These are phyloP conservation scores for Drosophila crucigera DNA, from an alignment of 2,888 invertebrate species.

Conservation along the genomic window DNA sequence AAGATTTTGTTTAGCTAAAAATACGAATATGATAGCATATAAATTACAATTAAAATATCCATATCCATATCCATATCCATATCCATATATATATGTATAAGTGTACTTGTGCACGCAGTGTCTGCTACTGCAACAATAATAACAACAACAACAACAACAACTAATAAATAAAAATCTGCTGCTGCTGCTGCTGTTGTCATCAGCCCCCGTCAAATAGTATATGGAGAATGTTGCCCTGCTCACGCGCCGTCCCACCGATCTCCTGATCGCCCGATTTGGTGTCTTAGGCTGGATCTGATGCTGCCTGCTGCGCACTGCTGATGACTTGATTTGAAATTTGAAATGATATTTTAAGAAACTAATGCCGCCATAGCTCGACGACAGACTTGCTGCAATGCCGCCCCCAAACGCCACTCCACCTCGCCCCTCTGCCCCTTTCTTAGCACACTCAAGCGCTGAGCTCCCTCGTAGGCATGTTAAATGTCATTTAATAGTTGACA, in stretches of 20 bases:
- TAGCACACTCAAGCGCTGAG: slow-evolving; percentile 5
- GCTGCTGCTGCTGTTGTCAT: slow-evolving; percentile 24
- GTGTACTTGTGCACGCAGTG: slow-evolving; percentile 44
- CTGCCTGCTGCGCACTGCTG: slow-evolving; percentile 44
- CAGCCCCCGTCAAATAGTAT: slow-evolving; percentile 29
- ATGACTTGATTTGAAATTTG: slow-evolving; percentile 77
- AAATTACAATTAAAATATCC: slow-evolving; percentile 72
- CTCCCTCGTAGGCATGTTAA: slow-evolving; percentile 79
- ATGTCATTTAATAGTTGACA: slow-evolving; percentile 84
- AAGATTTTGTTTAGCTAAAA: slow-evolving; percentile 55
- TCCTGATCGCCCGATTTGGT: slow-evolving; percentile 18
- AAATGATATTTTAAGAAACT: slow-evolving; percentile 79
- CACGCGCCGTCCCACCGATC: not conserved
- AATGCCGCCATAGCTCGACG: slow-evolving; percentile 65
- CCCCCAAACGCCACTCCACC: not conserved
- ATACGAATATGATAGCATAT: slow-evolving; percentile 70
- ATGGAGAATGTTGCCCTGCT: slow-evolving; percentile 16
- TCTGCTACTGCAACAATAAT: slow-evolving; percentile 2
- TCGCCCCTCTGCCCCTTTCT: slow-evolving; percentile 2
- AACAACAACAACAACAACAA: slow-evolving; percentile 16
- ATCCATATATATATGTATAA: slow-evolving; percentile 30
- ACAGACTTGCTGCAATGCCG: slow-evolving; percentile 14
- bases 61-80: slow-evolving; percentile 19
- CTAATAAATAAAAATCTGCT: slow-evolving; percentile 52
- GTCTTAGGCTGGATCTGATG: slow-evolving; percentile 51